A percentile compares a stretch with the other conserved stretches of the same genome.
Evolutionary conservation across 2,113 vertebrate genomes (phyloP).

Genomic region (Junco hyemalis): DNA sequence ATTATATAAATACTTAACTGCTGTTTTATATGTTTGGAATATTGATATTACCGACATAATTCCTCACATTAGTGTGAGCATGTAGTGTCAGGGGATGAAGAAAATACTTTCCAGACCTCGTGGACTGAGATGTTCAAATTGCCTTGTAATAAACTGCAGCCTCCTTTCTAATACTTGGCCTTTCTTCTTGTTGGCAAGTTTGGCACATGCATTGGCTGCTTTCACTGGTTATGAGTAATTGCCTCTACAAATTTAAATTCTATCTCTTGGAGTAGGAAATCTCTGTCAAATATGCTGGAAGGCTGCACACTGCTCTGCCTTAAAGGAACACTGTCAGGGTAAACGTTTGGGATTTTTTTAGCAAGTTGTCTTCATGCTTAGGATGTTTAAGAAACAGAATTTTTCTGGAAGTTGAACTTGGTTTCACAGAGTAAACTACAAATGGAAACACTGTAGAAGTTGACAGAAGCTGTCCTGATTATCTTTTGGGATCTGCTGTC

Average conservation of each 20-base stretch:
- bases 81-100: not conserved
- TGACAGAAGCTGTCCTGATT: not conserved
- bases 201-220: constrained; percentile 2
- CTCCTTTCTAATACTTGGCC: constrained; percentile 33
- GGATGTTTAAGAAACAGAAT: not conserved
- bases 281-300: not conserved
- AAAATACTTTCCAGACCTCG: not conserved
- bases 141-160: not conserved
- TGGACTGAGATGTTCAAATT: not conserved
- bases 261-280: not conserved
- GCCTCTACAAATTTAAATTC: constrained; percentile 44
- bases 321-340: not conserved
- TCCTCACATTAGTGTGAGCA: not conserved
- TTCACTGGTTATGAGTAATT: constrained; percentile 46
- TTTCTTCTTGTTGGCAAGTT: constrained; percentile 2
- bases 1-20: not conserved
- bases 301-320: not conserved
- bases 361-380: not conserved
- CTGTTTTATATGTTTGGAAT: not conserved
- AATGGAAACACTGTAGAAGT: not conserved
- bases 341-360: not conserved
- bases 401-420: not conserved
- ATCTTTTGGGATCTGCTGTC: not conserved
- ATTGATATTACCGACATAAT: not conserved
- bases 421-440: not conserved